These are phyloP conservation scores for Hylaea fasciaria DNA, from an alignment of 2,888 invertebrate genomes.

Conservation along the genomic window DNA sequence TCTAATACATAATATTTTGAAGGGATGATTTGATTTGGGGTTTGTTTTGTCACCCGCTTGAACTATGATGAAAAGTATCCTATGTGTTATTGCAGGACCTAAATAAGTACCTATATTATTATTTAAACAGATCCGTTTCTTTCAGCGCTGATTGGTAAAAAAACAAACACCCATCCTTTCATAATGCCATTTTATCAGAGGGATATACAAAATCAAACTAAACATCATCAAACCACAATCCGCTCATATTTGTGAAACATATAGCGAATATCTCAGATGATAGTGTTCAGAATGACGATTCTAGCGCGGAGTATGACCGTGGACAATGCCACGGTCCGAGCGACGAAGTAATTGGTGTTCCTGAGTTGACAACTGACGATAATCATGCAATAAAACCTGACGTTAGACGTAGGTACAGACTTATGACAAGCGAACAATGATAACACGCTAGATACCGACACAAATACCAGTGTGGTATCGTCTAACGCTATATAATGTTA, in stretches of 20 bases:
- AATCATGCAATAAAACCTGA: slow-evolving; percentile 69
- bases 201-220: too few relatives aligned
- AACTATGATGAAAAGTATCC: too few relatives aligned
- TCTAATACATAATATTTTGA: background rate
- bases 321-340: slow-evolving; percentile 55
- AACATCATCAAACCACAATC: too few relatives aligned
- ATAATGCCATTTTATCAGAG: too few relatives aligned
- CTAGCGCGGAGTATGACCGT: slow-evolving; percentile 47
- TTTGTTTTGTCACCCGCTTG: too few relatives aligned
- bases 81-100: too few relatives aligned
- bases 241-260: background rate
- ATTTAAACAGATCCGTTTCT: too few relatives aligned
- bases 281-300: slow-evolving; percentile 26
- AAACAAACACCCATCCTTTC: too few relatives aligned
- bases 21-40: too few relatives aligned
- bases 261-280: slow-evolving; percentile 1
- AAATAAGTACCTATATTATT: too few relatives aligned
- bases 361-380: slow-evolving; percentile 58
- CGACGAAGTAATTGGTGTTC: slow-evolving; percentile 63
- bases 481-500: background rate
- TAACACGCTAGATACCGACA: slow-evolving; percentile 1
- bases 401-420: slow-evolving; percentile 37
- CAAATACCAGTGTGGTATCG: background rate
- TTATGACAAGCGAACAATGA: slow-evolving; percentile 35
- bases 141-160: too few relatives aligned